These are phyloP conservation scores for Sycophila texana DNA, from an alignment of 2,888 invertebrate genomes.

Conservation along the genomic window DNA sequence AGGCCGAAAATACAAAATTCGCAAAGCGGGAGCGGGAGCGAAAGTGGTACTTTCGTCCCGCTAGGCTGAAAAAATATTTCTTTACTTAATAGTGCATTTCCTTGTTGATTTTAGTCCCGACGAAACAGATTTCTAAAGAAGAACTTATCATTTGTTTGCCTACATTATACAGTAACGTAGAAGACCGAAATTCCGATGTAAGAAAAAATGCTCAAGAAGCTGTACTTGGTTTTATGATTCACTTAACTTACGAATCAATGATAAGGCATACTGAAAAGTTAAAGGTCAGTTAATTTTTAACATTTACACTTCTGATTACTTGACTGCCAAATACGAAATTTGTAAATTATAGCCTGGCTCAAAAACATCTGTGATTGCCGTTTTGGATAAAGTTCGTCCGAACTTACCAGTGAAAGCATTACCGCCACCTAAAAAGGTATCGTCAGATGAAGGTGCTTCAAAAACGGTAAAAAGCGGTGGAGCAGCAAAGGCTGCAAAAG, in stretches of 20 bases:
- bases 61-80: no score
- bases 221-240: conserved; percentile 94
- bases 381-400: conserved; percentile 90
- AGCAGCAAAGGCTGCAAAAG: conserved; percentile 76
- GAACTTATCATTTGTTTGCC: conserved; percentile 88
- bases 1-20: no score
- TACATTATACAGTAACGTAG: conserved; percentile 87
- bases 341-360: conserved; percentile 80
- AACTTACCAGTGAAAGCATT: conserved; percentile 89
- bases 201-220: conserved; percentile 93
- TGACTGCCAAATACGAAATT: not conserved
- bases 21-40: no score
- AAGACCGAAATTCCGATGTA: conserved; percentile 94
- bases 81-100: conserved; percentile 25
- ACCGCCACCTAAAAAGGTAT: conserved; percentile 78
- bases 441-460: conserved; percentile 78
- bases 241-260: conserved; percentile 90
- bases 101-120: conserved; percentile 77
- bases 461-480: conserved; percentile 80
- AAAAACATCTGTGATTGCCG: conserved; percentile 85
- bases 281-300: conserved; percentile 78
- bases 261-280: conserved; percentile 85
- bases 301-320: not conserved
- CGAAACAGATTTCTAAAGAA: conserved; percentile 86
- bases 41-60: no score